Conservation (phyloP, 2,888 invertebrate species). For the Lepidonotus clava region DNA sequence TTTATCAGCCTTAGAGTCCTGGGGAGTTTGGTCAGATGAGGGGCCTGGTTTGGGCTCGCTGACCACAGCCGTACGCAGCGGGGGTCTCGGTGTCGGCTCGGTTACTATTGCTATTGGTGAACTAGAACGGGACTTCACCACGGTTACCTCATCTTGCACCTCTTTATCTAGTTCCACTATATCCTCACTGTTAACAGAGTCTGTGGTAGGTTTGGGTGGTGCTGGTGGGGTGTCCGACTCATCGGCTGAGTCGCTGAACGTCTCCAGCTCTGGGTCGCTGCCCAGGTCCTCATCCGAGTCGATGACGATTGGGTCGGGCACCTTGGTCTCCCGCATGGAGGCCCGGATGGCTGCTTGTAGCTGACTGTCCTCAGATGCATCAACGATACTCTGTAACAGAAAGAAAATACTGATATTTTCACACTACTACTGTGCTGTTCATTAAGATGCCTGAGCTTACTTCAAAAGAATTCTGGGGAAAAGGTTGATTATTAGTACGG, state of each 20-base stretch:
- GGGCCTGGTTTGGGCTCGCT: no score
- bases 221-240: background rate
- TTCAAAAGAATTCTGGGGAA: no score
- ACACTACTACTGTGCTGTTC: no score
- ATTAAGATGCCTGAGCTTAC: no score
- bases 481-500: no score
- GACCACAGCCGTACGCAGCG: no score
- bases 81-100: no score
- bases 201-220: background rate
- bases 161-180: background rate
- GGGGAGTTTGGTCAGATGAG: no score
- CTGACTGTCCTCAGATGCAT: constrained; percentile 81
- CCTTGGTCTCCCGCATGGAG: constrained; percentile 75
- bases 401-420: no score
- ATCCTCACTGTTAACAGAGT: background rate
- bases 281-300: constrained; percentile 66
- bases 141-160: background rate
- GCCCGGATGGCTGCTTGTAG: constrained; percentile 81
- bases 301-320: background rate
- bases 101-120: no score
- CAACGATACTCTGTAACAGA: constrained; percentile 74
- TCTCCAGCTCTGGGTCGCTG: constrained; percentile 73
- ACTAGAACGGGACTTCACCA: no score
- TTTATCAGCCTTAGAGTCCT: no score
- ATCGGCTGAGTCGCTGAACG: constrained; percentile 79